These are phyloP conservation scores for Pterobdella sp. DNA, from an alignment of 2,888 invertebrate species.

Conservation along the genomic window DNA sequence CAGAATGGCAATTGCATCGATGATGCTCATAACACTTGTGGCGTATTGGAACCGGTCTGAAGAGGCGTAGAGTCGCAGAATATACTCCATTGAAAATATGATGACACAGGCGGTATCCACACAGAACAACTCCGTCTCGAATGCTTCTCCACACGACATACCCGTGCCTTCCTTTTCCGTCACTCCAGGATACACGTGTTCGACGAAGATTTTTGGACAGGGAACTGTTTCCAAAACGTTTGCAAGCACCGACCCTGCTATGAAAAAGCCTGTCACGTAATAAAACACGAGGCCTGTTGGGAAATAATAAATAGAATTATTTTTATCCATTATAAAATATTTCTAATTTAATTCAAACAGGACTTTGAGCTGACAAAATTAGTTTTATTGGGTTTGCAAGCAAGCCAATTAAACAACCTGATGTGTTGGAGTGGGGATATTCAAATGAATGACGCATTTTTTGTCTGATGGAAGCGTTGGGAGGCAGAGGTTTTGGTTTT, in stretches of 20 bases:
- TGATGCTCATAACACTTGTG: slow-evolving; percentile 95
- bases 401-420: slow-evolving; percentile 47
- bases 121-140: slow-evolving; percentile 88
- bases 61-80: slow-evolving; percentile 83
- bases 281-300: slow-evolving; percentile 90
- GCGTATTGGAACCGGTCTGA: slow-evolving; percentile 95
- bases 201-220: slow-evolving; percentile 64
- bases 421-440: slow-evolving; percentile 92
- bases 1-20: slow-evolving; percentile 96
- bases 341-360: not conserved
- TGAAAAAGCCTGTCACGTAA: slow-evolving; percentile 99
- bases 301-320: not conserved
- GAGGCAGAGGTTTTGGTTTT: slow-evolving; percentile 64
- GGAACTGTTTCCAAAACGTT: slow-evolving; percentile 97
- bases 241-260: slow-evolving; percentile 96
- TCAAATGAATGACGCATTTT: slow-evolving; percentile 99
- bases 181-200: slow-evolving; percentile 52
- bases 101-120: slow-evolving; percentile 99
- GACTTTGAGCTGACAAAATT: not conserved
- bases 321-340: not conserved
- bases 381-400: not conserved
- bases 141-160: slow-evolving; percentile 80
- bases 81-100: slow-evolving; percentile 97
- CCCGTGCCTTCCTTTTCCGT: slow-evolving; percentile 28
- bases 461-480: slow-evolving; percentile 55